phyloP scores from a whole-genome alignment of 2,888 invertebrate species.

The Troides aeacus region DNA sequence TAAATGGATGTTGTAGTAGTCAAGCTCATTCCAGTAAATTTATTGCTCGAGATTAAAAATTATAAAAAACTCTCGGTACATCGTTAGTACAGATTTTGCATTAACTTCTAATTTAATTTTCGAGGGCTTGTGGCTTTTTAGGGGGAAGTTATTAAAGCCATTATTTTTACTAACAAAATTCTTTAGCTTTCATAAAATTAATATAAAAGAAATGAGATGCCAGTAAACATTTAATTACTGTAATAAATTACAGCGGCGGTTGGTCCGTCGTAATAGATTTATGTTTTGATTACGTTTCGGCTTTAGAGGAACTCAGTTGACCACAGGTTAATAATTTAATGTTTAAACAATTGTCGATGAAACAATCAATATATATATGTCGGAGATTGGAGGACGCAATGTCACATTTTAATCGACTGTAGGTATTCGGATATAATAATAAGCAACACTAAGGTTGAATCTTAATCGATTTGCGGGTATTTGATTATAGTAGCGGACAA shows the following conservation, averaged over 20 bases:
- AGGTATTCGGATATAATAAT: no score
- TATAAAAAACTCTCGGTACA: no score
- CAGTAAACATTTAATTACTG: slow-evolving; percentile 20
- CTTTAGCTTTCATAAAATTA: slow-evolving; percentile 16
- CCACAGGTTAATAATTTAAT: background rate
- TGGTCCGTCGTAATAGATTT: slow-evolving; percentile 14
- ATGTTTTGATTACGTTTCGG: slow-evolving; percentile 12
- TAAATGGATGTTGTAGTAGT: no score
- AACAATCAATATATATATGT: background rate
- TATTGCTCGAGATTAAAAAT: no score
- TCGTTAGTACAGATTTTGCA: background rate
- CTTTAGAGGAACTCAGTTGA: slow-evolving; percentile 1
- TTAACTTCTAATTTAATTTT: slow-evolving; percentile 2
- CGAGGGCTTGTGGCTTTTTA: background rate
- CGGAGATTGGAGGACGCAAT: no score
- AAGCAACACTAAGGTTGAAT: no score
- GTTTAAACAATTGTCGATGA: background rate
- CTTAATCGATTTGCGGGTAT: no score
- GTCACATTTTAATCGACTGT: no score
- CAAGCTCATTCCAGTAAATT: no score
- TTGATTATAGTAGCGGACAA: no score
- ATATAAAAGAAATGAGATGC: slow-evolving; percentile 14
- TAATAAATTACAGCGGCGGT: slow-evolving; percentile 13
- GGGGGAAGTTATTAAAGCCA: slow-evolving; percentile 6
- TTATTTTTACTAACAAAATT: slow-evolving; percentile 16